Conservation (phyloP, 2,113 vertebrate genomes). For the Atherinomorus stipes region DNA sequence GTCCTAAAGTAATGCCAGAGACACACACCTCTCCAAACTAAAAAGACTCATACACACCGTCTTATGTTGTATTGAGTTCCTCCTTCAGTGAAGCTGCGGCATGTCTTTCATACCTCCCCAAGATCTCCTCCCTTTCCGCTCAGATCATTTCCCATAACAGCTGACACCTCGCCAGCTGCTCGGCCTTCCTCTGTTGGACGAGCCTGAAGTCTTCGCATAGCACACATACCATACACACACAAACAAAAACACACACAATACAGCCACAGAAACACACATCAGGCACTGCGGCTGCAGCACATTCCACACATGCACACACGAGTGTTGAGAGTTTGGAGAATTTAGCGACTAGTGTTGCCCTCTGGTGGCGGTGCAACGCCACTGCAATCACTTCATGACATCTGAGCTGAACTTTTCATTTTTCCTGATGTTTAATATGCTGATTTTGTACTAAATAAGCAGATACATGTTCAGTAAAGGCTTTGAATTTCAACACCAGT, state of each 20-base stretch:
- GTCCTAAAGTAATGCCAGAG: not conserved
- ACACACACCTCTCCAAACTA: not conserved
- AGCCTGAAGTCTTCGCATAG: conserved; percentile 56
- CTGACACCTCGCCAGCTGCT: conserved; percentile 76
- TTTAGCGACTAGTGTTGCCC: conserved; percentile 30
- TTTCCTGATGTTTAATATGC: not conserved
- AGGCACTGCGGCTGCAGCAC: conserved; percentile 24
- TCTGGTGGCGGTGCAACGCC: conserved; percentile 35
- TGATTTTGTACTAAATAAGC: not conserved
- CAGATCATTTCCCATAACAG: conserved; percentile 70
- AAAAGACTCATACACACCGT: not conserved
- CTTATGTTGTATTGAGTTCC: conserved; percentile 34
- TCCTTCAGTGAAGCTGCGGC: conserved; percentile 25
- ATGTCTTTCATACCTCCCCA: conserved; percentile 60
- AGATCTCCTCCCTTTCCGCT: conserved; percentile 61
- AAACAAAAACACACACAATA: conserved; percentile 12
- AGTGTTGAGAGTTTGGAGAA: conserved; percentile 16
- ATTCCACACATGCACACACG: conserved; percentile 53
- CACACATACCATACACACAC: conserved; percentile 50
- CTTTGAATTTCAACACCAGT: too few species aligned
- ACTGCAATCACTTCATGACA: not conserved
- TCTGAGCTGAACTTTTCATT: not conserved
- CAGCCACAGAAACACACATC: conserved; percentile 7
- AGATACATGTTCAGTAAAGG: not conserved
- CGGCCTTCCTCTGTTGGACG: conserved; percentile 54